Conservation (phyloP, 2,113 vertebrate species). For the Laticauda laticaudata region DNA sequence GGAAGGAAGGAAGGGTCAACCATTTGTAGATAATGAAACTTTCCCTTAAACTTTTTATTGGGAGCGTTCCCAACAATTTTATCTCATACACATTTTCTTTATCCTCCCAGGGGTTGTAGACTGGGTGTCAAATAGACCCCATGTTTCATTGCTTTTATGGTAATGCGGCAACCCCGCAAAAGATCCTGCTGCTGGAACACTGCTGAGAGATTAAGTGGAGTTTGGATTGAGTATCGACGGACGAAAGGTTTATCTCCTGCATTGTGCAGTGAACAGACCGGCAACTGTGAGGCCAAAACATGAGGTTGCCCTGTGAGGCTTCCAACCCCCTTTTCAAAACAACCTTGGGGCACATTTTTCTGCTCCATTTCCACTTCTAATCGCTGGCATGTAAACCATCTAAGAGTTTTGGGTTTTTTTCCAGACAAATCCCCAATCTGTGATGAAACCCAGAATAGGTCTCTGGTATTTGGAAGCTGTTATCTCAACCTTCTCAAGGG, state of each 20-base stretch:
- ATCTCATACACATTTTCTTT: background rate
- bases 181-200: background rate
- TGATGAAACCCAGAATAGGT: constrained; percentile 2
- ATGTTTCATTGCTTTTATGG: background rate
- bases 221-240: background rate
- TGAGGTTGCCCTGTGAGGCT: background rate
- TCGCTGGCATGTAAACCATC: background rate
- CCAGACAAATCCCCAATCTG: background rate
- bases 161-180: background rate
- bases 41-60: too few relatives aligned
- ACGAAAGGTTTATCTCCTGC: background rate
- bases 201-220: background rate
- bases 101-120: background rate
- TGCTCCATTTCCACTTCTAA: background rate
- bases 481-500: constrained; percentile 1
- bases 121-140: background rate
- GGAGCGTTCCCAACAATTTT: too few relatives aligned
- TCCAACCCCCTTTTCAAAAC: background rate
- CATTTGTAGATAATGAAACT: too few relatives aligned
- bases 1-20: too few relatives aligned
- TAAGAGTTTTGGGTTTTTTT: background rate
- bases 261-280: background rate
- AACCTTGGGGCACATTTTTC: background rate
- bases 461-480: background rate
- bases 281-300: background rate